Base-by-base conservation (phyloP, 1,140 invertebrate species). In the Brachionus calyciflorus region DNA sequence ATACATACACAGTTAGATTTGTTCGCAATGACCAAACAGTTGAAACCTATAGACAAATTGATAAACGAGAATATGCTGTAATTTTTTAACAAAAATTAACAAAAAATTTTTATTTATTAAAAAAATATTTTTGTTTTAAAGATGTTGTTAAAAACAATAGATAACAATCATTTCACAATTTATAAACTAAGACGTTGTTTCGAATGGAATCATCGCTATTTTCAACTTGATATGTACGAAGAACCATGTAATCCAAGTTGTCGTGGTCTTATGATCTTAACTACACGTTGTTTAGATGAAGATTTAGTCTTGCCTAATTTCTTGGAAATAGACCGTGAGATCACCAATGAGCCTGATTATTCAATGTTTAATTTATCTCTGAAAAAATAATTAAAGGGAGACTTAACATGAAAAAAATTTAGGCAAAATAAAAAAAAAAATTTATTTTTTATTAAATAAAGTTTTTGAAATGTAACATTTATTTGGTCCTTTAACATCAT, bases 331-430 rank as follows among this genome's bases (percentile, higher is more conserved):
- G 68, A 49, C 17, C 28, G 37, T 41, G 68, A 70, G 17, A 51
- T 70, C 6, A 70, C 68, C 12, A 19, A 51, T 30, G 68, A 70
- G 5, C 48, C 68, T 9, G 37, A 70, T 19, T 70, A 33, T 51
- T 70, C 68, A 48, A 70, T 70, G 68, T 70, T 49, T 46, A 70
- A 51, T 51, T 33, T 70, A 33, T 49, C 68, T 28, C 19, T 24
- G 21, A 70, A 10, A n/a, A 70, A 70, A 70, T n/a, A n/a, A n/a
- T n/a, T n/a, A n/a, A n/a, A n/a, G n/a, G n/a, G n/a, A n/a, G n/a
- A n/a, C n/a, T n/a, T n/a, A n/a, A n/a, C n/a, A n/a, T n/a, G n/a
- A n/a, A n/a, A n/a, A n/a, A n/a, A n/a, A n/a, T n/a, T n/a, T n/a
- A n/a, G n/a, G n/a, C n/a, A n/a, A n/a, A n/a, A n/a, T n/a, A n/a